Conservation (phyloP, 2,797 vertebrate genomes). For the Hoplostethus mediterraneus region DNA sequence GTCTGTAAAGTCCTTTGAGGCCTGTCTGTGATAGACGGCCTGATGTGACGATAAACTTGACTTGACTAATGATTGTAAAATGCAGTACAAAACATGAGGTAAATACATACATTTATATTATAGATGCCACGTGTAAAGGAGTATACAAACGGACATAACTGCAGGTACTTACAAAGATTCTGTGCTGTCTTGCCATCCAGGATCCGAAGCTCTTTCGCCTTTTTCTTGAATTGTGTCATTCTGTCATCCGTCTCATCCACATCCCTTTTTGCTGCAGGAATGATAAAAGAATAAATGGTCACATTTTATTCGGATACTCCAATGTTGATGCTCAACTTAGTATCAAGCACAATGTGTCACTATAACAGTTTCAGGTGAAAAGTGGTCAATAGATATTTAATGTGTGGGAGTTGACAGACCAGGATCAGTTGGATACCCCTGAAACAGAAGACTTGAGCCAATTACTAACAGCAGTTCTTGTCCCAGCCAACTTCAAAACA, state of each 20-base stretch:
- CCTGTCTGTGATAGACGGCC: no score
- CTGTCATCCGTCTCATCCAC: slow-evolving; percentile 88
- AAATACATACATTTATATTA: not conserved
- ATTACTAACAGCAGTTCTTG: no score
- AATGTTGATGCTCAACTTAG: no score
- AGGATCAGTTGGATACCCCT: no score
- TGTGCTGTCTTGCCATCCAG: slow-evolving; percentile 95
- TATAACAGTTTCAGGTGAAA: no score
- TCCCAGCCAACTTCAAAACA: no score
- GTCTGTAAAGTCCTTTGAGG: no score
- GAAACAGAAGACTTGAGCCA: no score
- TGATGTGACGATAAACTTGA: slow-evolving; percentile 17
- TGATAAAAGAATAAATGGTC: slow-evolving; percentile 13
- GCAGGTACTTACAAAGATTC: slow-evolving; percentile 93
- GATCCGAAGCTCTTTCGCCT: slow-evolving; percentile 93
- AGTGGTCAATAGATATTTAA: no score
- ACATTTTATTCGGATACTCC: no score
- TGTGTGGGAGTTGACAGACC: no score
- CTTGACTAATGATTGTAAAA: not conserved
- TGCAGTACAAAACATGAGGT: not conserved
- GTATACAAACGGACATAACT: not conserved
- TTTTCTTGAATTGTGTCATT: slow-evolving; percentile 90
- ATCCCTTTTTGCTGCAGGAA: slow-evolving; percentile 88
- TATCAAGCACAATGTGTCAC: no score
- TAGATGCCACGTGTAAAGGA: not conserved